Evolutionary conservation across 1,140 invertebrate species (phyloP), one percentile per base, ranked within the genome.

Genomic region (Drosophila nigrodunni): DNA sequence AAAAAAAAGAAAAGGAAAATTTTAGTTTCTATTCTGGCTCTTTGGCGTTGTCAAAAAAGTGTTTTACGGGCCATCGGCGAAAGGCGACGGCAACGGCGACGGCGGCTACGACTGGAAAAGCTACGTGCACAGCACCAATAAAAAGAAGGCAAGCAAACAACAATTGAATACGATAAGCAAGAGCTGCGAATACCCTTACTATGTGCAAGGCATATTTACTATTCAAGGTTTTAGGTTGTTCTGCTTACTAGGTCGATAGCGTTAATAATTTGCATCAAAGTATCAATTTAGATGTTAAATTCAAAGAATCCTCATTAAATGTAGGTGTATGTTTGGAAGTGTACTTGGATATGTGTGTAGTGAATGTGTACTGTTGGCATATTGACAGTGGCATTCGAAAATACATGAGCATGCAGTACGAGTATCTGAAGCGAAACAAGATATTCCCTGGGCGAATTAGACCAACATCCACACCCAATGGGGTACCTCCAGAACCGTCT

Each of bases 381-480:
- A 54, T 65, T 65, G 61, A 54, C 61, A 65, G 61, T 62, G 60
- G 60, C 47, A 52, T 62, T 50, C 47, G 47, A 25, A 62, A 62
- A 25, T 57, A 57, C 37, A 57, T n/a, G 46, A 37, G 39, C 61
- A 54, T 62, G 34, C 60, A 65, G 21, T 43, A 52, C 60, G 47
- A 50, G 47, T 8, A 43, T 54, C 35, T 47, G 46, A 39, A 54
- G 61, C 49, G 49, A 65, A 65, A 65, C 61, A 65, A 65, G 61
- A 54, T 65, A 54, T 65, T 65, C 61, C 46, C 61, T 30, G 44
- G 49, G 49, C 61, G 61, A 54, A 65, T 65, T 65, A 47, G 25
- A 50, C 59, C 61, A 43, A 54, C 37, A 57, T 35, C 6, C 9
- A 30, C 25, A 30, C 54, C 54, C 54, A 54, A 25, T 8, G 50